Evolutionary conservation across 2,888 invertebrate species (phyloP).

Genomic region (Epinotia bilunana): DNA sequence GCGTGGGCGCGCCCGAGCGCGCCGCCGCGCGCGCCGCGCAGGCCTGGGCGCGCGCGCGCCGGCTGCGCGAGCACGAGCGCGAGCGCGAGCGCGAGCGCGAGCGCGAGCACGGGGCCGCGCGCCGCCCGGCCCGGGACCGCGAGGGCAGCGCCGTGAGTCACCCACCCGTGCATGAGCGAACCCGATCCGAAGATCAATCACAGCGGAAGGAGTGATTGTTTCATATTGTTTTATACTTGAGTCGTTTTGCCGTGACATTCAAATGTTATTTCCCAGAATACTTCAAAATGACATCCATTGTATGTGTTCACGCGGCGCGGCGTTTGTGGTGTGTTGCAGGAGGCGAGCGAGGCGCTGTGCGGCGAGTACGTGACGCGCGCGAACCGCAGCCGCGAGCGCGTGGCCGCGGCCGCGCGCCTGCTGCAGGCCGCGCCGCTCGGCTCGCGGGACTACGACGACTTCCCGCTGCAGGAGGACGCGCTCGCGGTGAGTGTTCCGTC

Average conservation of each 20-base stretch:
- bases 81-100: conserved; percentile 74
- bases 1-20: conserved; percentile 77
- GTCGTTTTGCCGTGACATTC: too few species aligned
- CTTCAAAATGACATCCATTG: too few species aligned
- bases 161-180: too few species aligned
- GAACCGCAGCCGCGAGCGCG: conserved; percentile 78
- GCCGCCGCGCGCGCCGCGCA: conserved; percentile 69
- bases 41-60: conserved; percentile 75
- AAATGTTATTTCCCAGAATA: too few species aligned
- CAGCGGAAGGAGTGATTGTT: too few species aligned
- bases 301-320: conserved; percentile 40
- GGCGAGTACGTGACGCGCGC: conserved; percentile 76
- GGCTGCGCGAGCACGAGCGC: conserved; percentile 79
- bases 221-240: too few species aligned
- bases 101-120: conserved; percentile 71
- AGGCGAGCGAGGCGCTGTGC: conserved; percentile 43
- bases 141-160: too few species aligned
- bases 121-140: conserved; percentile 67
- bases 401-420: conserved; percentile 62
- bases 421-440: conserved; percentile 84
- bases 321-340: conserved; percentile 37
- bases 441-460: conserved; percentile 86
- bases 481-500: conserved; percentile 68
- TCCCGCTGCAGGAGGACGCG: conserved; percentile 86
- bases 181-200: too few species aligned